Base-by-base conservation (phyloP, 2,113 vertebrate genomes). In the Cheilinus undulatus region DNA sequence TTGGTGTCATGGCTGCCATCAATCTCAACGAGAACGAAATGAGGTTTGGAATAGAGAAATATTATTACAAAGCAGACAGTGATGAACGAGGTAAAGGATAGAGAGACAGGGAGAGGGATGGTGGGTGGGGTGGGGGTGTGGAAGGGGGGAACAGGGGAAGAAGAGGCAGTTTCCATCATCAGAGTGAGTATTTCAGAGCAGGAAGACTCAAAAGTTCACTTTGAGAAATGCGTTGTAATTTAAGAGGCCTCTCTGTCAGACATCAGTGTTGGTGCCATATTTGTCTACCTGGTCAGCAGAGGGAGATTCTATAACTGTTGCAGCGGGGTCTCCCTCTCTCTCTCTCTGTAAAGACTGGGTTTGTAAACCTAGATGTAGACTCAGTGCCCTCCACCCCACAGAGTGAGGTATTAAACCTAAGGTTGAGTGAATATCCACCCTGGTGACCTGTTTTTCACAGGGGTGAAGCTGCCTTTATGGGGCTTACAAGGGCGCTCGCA, bases 21-120 rank as follows among this genome's bases (percentile, higher is more conserved):
- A 94, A 95, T 95, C 94, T 95, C 93, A 89, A 91, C 88, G 76
- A 92, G 91, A 82, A 72, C 90, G 83, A 93, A 94, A 95, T 93
- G 90, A 94, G 93, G 89, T 94, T 94, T 94, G 84, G 92, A 90
- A 92, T 90, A 90, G 89, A 93, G 91, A 93, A 95, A 95, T 93
- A 93, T 91, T 93, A 95, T 95, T 95, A 94, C 89, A 93, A 95
- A 94, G 84, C 89, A 94, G 94, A 94, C 94, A 94, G 92, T 95
- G 94, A 95, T 93, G 89, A 92, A 95, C 58, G 94, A 93, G 89
- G 69, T 65, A 76, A 73, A 58, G 48, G 76, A 86, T 81, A 64
- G 72, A 83, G 82, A 84, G 75, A 80, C 58, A 84, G 73, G 36
- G 80, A 79, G 73, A 52, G 63, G 54, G 69, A 75, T 11, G 17